These are phyloP conservation scores for Aythya baeri DNA, from an alignment of 2,113 vertebrate genomes.

Conservation along the genomic window DNA sequence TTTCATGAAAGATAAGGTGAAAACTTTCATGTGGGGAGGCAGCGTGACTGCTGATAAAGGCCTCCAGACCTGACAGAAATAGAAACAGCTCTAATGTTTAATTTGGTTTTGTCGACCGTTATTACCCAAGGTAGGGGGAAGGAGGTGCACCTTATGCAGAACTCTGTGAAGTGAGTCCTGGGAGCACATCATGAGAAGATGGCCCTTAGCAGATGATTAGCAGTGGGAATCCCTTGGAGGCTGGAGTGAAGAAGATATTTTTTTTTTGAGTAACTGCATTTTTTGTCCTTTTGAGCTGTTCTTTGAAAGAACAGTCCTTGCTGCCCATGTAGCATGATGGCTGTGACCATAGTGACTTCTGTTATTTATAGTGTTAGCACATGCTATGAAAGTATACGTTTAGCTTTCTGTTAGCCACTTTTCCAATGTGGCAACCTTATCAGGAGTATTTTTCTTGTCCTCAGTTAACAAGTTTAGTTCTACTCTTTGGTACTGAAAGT, in stretches of 20 bases:
- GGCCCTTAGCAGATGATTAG: background rate
- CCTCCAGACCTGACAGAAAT: background rate
- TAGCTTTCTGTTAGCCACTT: background rate
- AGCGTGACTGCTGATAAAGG: background rate
- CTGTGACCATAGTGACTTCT: background rate
- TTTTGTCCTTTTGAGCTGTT: background rate
- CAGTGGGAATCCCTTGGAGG: background rate
- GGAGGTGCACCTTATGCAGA: background rate
- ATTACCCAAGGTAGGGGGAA: background rate
- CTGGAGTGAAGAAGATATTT: background rate
- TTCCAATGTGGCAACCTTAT: background rate
- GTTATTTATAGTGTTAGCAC: background rate
- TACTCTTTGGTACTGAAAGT: slow-evolving; percentile 63
- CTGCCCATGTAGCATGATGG: background rate
- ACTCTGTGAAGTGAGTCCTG: background rate
- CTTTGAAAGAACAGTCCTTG: background rate
- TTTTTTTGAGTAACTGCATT: background rate
- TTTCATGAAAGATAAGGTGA: background rate
- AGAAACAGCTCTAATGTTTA: background rate
- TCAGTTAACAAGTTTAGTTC: slow-evolving; percentile 37
- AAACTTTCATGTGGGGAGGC: background rate
- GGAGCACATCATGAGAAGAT: background rate
- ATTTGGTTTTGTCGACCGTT: background rate
- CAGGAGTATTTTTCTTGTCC: slow-evolving; percentile 61
- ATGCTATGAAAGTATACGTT: background rate